Percentiles rank a stretch among this genome's conserved stretches.
Evolutionary conservation across 2,113 vertebrate species (phyloP).

Genomic region (Otus sunia): DNA sequence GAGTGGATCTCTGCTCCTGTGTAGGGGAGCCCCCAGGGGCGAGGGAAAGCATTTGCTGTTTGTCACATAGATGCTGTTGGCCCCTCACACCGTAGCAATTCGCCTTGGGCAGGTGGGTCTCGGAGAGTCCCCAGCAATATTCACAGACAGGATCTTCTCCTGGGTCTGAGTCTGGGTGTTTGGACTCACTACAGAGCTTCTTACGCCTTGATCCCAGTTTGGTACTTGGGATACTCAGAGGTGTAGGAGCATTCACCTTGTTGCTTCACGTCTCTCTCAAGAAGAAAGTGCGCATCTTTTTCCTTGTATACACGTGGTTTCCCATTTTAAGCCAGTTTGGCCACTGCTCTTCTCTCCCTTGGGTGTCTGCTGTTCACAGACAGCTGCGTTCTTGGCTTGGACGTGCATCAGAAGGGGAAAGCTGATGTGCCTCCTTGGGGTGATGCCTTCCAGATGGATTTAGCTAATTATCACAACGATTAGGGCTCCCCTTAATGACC

Average conservation of each 20-base stretch:
- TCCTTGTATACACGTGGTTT: rapidly evolving
- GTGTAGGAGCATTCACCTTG: background rate
- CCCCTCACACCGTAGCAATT: background rate
- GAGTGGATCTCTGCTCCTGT: background rate
- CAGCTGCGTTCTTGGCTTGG: background rate
- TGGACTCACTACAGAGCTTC: background rate
- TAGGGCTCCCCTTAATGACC: slow-evolving; percentile 4
- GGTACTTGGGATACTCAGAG: background rate
- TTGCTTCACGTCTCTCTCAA: background rate
- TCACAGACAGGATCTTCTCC: background rate
- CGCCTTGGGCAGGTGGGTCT: background rate
- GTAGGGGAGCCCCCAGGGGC: background rate
- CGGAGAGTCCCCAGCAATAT: background rate
- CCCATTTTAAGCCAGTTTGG: background rate
- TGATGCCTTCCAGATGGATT: slow-evolving; percentile 39
- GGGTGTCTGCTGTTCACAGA: background rate
- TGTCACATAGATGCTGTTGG: background rate
- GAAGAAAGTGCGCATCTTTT: rapidly evolving
- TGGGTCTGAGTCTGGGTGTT: background rate
- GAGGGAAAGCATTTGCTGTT: background rate
- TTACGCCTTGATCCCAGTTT: background rate
- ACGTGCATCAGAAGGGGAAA: background rate
- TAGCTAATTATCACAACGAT: background rate
- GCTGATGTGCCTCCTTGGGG: background rate
- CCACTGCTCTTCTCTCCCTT: background rate